Evolutionary conservation across 2,797 vertebrate species (phyloP), one percentile per base, ranked within the genome.

Genomic region (Ctenopoma kingsleyae): DNA sequence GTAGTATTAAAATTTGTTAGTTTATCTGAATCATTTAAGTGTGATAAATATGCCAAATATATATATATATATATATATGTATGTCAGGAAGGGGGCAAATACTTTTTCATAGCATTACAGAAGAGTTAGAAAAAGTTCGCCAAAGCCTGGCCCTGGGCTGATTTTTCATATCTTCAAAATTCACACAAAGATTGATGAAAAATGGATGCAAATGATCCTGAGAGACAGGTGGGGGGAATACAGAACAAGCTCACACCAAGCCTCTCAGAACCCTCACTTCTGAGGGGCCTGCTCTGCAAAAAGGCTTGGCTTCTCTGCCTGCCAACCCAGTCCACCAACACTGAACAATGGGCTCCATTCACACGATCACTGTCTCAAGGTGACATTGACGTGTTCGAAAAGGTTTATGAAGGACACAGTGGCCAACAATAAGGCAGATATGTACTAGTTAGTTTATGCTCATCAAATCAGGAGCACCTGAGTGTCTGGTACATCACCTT

Each of bases 151-250:
- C 89, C 71, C 64, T 46, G 35, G 81, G 87, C 78, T 76, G 79
- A 55, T 78, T 78, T 81, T 88, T 83, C 83, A 80, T 87, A 91
- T 90, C 86, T 87, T 74, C 83, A 69, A 71, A 82, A 90, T 85
- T 83, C 80, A 84, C 80, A 84, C 85, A 80, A 89, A 91, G 81
- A 91, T 83, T 89, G 84, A 89, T 88, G 78, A 90, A 89, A 90
- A 89, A 90, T 89, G 83, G 87, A 93, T 91, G 87, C 90, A 91
- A 94, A 93, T 84, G 74, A 92, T 89, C 79, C 75, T 67, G 77
- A 71, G 84, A 71, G 84, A 90, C 84, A 86, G 82, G 81, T 84
- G 72, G 59, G 66, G 78, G 68, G 88, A 87, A 83, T 88, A 87
- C 76, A 81, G 78, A 83, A 80, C 30, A 62, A 75, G 71, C 69